Percentiles rank a stretch among this genome's conserved stretches.
Conservation (phyloP, 2,888 invertebrate genomes). For the Stratiomys singularior region DNA sequence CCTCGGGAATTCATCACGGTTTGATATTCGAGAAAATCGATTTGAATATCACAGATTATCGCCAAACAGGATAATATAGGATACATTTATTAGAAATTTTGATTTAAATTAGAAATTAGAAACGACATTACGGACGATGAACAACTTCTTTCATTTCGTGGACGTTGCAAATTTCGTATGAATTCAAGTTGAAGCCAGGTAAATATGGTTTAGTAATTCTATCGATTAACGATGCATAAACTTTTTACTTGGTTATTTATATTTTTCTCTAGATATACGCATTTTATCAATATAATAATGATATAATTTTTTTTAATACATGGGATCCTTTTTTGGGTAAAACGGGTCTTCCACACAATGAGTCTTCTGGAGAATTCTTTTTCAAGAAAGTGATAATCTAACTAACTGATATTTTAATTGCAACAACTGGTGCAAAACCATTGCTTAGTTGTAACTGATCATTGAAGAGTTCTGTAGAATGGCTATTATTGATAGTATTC, state of each 20-base stretch:
- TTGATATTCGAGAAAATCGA: background rate
- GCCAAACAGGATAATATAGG: background rate
- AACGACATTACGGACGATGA: background rate
- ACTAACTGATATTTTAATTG: background rate
- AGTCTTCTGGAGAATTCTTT: constrained; percentile 14
- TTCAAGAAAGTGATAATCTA: background rate
- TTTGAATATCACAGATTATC: background rate
- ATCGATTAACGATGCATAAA: background rate
- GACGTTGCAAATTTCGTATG: background rate
- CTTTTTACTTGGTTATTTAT: constrained; percentile 17
- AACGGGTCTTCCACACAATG: background rate
- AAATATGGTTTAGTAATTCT: background rate
- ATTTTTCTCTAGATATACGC: background rate
- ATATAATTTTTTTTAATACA: background rate
- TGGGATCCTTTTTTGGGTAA: too few relatives aligned
- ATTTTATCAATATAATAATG: background rate
- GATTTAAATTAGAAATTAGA: background rate
- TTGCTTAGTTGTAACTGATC: background rate
- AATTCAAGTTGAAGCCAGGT: background rate
- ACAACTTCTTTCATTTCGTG: too few relatives aligned
- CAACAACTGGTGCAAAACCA: background rate
- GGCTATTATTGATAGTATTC: background rate
- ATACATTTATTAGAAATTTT: background rate
- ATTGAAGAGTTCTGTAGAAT: background rate
- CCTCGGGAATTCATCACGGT: background rate